Percentiles rank a stretch among this genome's conserved stretches.
phyloP scores from a whole-genome alignment of 2,113 vertebrate genomes.

The Brachyistius frenatus region DNA sequence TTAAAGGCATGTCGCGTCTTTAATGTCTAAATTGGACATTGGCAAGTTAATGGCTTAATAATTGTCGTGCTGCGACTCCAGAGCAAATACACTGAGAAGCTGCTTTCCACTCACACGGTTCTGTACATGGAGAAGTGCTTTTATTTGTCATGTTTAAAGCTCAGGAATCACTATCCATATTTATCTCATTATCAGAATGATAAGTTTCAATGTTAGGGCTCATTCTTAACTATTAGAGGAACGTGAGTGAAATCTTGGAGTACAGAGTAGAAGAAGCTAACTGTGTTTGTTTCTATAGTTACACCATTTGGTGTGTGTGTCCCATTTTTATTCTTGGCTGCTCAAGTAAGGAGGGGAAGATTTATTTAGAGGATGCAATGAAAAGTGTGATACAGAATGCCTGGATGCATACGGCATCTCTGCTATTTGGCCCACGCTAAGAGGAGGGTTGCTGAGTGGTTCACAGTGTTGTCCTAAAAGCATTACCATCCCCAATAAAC shows the following conservation, averaged over 20 bases:
- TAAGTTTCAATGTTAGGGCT: neutral
- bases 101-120: neutral
- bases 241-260: slow-evolving; percentile 48
- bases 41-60: slow-evolving; percentile 37
- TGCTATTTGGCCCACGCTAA: slow-evolving; percentile 74
- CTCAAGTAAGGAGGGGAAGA: slow-evolving; percentile 70
- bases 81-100: neutral
- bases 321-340: slow-evolving; percentile 71
- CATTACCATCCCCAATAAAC: slow-evolving; percentile 63
- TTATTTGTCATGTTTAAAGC: neutral
- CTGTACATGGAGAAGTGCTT: neutral
- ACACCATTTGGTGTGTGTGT: slow-evolving; percentile 54
- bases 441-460: slow-evolving; percentile 68
- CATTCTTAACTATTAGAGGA: slow-evolving; percentile 29
- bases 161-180: neutral
- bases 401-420: slow-evolving; percentile 76
- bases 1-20: slow-evolving; percentile 53
- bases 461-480: slow-evolving; percentile 59
- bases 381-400: slow-evolving; percentile 82
- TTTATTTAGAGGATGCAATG: slow-evolving; percentile 84
- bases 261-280: slow-evolving; percentile 70
- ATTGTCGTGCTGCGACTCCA: neutral
- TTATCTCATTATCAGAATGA: neutral
- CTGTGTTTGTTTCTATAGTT: slow-evolving; percentile 81
- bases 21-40: slow-evolving; percentile 55